phyloP scores from a whole-genome alignment of 2,888 invertebrate species.

The Tipula vernalis region DNA sequence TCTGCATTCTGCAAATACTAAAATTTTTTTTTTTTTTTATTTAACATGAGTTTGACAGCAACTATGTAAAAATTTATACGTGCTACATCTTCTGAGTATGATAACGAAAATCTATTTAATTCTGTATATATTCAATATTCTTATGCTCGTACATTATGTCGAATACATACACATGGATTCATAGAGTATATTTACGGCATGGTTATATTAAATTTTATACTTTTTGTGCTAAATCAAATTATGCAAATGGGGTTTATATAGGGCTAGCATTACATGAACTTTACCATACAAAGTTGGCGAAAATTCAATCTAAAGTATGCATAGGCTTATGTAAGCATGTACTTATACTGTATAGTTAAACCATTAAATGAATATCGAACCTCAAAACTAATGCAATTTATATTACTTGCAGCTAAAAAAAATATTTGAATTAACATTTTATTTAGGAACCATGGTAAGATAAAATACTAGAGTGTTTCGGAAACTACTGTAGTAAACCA shows the following conservation, averaged over 20 bases:
- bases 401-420: no score
- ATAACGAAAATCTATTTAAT: neutral
- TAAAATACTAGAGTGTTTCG: no score
- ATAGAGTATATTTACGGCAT: neutral
- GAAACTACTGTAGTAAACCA: no score
- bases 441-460: no score
- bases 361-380: no score
- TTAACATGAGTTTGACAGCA: neutral
- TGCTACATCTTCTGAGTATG: neutral
- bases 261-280: neutral
- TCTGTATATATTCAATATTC: neutral
- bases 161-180: neutral
- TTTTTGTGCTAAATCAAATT: neutral
- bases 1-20: neutral
- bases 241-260: neutral
- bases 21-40: neutral
- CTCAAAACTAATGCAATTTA: no score
- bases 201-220: neutral
- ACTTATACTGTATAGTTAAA: no score
- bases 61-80: neutral
- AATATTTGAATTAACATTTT: no score
- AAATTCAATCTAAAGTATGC: no score
- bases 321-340: no score
- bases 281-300: no score
- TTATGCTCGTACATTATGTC: neutral